Evolutionary conservation across 2,113 vertebrate species (phyloP), one percentile per base, ranked within the genome.

Genomic region (Martes martes): DNA sequence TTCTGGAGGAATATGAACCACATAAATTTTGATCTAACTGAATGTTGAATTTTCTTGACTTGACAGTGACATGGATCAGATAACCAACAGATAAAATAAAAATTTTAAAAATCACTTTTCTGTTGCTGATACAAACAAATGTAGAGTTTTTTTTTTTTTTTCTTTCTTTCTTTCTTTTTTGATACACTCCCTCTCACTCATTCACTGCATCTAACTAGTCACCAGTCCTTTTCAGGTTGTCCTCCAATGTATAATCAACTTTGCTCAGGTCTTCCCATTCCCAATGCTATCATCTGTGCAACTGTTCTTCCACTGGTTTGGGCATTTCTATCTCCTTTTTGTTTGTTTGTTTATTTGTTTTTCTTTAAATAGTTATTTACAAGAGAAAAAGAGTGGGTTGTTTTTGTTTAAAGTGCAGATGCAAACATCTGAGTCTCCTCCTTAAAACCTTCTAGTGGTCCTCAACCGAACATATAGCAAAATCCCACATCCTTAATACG

Each of bases 281-380:
- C 26, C 52, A 73, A 0, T n/a, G 26, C 6, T 28, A 6, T 47
- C 13, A 14, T 47, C n/a, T n/a, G 11, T 7, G 28, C 1, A 8
- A 31, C 16, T 73, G 1, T 42, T 57, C 26, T 26, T 82, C 45
- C 6, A 8, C 28, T 65, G 11, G 13, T 14, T 78, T 78, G 36
- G 36, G 18, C 1, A 14, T 47, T 57, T 1, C 9, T 45, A 6
- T 28, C 23, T 78, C 23, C 14, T 16, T 16, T 67, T 63, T 26
- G 13, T 31, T 31, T 15, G 47, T 50, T 50, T 50, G 10, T 11
- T 31, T 61, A 0, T 61, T 28, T 63, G 6, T 24, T 61, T 23
- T 36, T 83, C 73, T 78, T 33, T 52, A 74, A 91, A 52, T 13
- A 74, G 10, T 45, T 42, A 55, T 36, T 57, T 67, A 85, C 39